phyloP scores from a whole-genome alignment of 2,113 vertebrate genomes.

The Hirundichthys speculiger region DNA sequence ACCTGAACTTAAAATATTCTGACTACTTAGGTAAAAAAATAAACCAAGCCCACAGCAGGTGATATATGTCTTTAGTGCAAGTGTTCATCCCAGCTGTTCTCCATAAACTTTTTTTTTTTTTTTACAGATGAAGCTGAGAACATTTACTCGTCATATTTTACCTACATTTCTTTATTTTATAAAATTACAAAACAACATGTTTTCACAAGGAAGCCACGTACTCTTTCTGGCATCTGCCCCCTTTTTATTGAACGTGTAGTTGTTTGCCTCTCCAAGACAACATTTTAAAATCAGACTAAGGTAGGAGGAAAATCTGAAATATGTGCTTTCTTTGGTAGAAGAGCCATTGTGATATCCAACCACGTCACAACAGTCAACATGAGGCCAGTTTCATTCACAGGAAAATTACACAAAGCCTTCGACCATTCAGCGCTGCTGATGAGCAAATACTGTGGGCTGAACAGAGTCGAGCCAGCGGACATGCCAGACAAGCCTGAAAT shows the following conservation, averaged over 20 bases:
- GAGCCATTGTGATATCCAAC: slow-evolving; percentile 6
- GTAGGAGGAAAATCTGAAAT: slow-evolving; percentile 40
- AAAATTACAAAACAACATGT: too few species aligned
- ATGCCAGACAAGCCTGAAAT: slow-evolving; percentile 60
- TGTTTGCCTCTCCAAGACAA: neutral
- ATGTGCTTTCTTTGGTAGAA: slow-evolving; percentile 16
- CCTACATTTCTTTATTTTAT: too few species aligned
- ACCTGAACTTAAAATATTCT: too few species aligned
- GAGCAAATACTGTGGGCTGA: slow-evolving; percentile 45
- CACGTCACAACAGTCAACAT: slow-evolving; percentile 48
- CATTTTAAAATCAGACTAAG: slow-evolving; percentile 50
- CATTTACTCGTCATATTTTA: too few species aligned
- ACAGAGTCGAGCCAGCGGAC: slow-evolving; percentile 33
- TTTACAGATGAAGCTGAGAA: too few species aligned
- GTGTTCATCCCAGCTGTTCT: too few species aligned
- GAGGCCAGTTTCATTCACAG: slow-evolving; percentile 52
- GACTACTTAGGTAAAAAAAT: too few species aligned
- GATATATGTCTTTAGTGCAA: too few species aligned
- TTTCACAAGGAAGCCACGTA: neutral
- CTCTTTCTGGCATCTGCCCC: too few species aligned
- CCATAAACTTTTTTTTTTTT: too few species aligned
- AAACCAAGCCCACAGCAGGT: too few species aligned
- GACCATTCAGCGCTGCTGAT: slow-evolving; percentile 11
- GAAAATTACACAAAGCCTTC: slow-evolving; percentile 43
- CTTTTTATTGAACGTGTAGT: too few species aligned